phyloP scores from a whole-genome alignment of 2,888 invertebrate genomes.

The Smittia aterrima region DNA sequence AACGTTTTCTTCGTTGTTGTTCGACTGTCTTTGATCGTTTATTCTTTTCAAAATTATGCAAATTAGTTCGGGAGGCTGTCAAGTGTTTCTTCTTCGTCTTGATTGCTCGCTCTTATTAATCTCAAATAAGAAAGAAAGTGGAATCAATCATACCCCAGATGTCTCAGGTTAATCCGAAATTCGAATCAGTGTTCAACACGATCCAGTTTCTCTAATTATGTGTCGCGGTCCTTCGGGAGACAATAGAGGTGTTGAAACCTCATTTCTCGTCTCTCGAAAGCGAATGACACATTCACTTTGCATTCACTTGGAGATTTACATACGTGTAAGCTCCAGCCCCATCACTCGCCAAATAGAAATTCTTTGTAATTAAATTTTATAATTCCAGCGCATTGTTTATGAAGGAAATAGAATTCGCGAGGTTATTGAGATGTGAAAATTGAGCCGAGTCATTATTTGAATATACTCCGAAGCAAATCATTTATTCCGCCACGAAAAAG shows the following conservation, averaged over 20 bases:
- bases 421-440: background rate
- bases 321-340: background rate
- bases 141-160: background rate
- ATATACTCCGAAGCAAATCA: background rate
- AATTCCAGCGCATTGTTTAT: background rate
- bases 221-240: background rate
- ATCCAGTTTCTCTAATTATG: background rate
- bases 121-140: background rate
- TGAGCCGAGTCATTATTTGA: background rate
- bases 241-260: background rate
- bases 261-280: background rate
- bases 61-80: slow-evolving; percentile 35
- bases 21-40: background rate
- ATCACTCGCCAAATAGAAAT: background rate
- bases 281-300: background rate
- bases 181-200: background rate
- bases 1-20: background rate
- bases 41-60: slow-evolving; percentile 25
- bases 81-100: slow-evolving; percentile 20
- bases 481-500: background rate
- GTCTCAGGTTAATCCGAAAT: background rate
- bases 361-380: background rate
- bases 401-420: slow-evolving; percentile 3
- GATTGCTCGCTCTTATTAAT: background rate
- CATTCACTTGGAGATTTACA: background rate